A percentile compares a stretch with the other conserved stretches of the same genome.
Conservation (phyloP, 2,113 vertebrate genomes). For the Ursus arctos region DNA sequence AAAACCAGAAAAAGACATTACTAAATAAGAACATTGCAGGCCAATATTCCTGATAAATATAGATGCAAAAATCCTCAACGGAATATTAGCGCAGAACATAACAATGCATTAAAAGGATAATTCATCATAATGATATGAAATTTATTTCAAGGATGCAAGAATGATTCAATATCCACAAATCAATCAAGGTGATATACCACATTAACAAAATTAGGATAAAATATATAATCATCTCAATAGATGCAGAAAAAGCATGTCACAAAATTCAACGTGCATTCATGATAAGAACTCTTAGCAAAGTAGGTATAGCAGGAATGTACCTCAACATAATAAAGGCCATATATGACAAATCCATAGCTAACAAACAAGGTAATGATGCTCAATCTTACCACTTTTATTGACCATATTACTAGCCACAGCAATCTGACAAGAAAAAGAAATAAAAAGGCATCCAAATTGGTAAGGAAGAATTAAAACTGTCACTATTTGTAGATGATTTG, state of each 20-base stretch:
- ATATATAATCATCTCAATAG: background rate
- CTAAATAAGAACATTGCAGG: background rate
- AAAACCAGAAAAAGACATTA: background rate
- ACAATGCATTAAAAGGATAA: background rate
- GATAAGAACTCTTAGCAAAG: background rate
- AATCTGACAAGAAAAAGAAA: background rate
- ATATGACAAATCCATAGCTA: background rate
- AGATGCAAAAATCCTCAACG: background rate
- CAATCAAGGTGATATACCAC: background rate
- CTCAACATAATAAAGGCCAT: background rate
- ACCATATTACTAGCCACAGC: background rate
- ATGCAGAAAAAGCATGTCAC: background rate
- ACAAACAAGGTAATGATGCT: background rate
- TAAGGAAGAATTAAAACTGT: background rate
- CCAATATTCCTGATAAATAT: background rate
- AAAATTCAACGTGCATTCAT: background rate
- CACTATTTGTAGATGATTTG: background rate
- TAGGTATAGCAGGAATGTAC: background rate
- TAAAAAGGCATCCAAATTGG: background rate
- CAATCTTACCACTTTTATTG: background rate
- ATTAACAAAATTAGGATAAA: background rate
- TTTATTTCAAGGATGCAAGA: background rate
- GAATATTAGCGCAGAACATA: background rate
- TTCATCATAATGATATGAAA: background rate
- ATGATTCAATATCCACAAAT: background rate